phyloP scores from a whole-genome alignment of 2,113 vertebrate genomes.

The Dascyllus trimaculatus region DNA sequence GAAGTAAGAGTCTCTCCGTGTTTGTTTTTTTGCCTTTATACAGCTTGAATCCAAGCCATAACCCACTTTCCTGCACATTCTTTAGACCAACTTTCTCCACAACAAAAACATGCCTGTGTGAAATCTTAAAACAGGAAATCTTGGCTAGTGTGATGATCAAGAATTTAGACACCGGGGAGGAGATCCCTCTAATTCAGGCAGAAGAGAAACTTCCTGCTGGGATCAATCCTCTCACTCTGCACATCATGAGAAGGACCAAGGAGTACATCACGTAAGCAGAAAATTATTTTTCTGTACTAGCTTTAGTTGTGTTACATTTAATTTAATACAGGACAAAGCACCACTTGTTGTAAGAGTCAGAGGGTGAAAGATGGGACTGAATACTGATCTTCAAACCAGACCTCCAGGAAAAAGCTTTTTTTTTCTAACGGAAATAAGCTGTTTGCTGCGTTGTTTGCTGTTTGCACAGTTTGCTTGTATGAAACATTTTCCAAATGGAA shows the following conservation, averaged over 20 bases:
- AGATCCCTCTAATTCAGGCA: conserved; percentile 97
- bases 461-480: too few species aligned
- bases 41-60: conserved; percentile 10
- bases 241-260: conserved; percentile 99
- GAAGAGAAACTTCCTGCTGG: conserved; percentile 98
- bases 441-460: too few species aligned
- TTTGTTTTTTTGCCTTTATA: conserved; percentile 6
- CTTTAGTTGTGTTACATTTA: neutral
- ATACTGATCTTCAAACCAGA: neutral
- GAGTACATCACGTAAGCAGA: conserved; percentile 95
- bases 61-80: neutral
- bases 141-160: conserved; percentile 99
- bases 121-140: conserved; percentile 89
- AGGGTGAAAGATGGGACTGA: neutral
- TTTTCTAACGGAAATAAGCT: neutral
- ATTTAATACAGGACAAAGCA: too few species aligned
- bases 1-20: conserved; percentile 85
- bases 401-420: neutral
- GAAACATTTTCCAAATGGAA: neutral
- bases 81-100: neutral
- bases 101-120: conserved; percentile 6
- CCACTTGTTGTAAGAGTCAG: too few species aligned
- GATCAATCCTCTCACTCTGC: conserved; percentile 96
- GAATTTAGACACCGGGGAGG: conserved; percentile 98
- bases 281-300: neutral